Base-by-base conservation (phyloP, 1,140 invertebrate genomes). In the Heliothis subflexa region DNA sequence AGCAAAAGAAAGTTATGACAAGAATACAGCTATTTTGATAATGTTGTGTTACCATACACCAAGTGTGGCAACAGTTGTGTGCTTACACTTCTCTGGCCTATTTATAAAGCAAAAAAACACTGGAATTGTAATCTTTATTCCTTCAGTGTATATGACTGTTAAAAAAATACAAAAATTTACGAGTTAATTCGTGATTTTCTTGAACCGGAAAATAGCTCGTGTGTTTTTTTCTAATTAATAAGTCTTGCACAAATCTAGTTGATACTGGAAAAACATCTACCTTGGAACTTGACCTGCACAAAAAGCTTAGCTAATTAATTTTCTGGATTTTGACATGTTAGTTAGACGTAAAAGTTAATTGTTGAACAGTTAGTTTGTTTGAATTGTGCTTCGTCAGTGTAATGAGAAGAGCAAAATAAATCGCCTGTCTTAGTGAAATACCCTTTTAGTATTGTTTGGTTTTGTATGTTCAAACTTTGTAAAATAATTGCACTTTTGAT, bases 251-350 rank as follows among this genome's bases (percentile, higher is more conserved):
- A 71, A 55, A 71, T 16, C 50, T 55, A 73, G 25, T 45, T 21
- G 52, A 49, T 66, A 64, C 40, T 45, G 7, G 57, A 16, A 47
- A 18, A 50, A 52, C 50, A n/a, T 70, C 4, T 50, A 21, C 18
- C 45, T 68, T 49, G 45, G 50, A 61, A 45, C 71, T 10, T 57
- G 16, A 28, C 71, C 61, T 49, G 55, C 54, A 50, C 71, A 59
- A 74, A 47, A 61, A 74, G 55, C 55, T 61, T 74, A 40, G 5
- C 59, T 74, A 50, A 77, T 77, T 68, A 77, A 77, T 77, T 77
- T 77, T 77, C 74, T 77, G 74, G 74, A 77, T 77, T 76, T 77
- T 77, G 61, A 25, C 40, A 10, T 64, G 47, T 76, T 50, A 64
- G 50, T 77, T 66, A 77, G 50, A 55, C 33, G 57, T 66, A 54